Evolutionary conservation across 2,888 invertebrate species (phyloP), one percentile per base, ranked within the genome.

Genomic region (Perizoma flavofasciatum): DNA sequence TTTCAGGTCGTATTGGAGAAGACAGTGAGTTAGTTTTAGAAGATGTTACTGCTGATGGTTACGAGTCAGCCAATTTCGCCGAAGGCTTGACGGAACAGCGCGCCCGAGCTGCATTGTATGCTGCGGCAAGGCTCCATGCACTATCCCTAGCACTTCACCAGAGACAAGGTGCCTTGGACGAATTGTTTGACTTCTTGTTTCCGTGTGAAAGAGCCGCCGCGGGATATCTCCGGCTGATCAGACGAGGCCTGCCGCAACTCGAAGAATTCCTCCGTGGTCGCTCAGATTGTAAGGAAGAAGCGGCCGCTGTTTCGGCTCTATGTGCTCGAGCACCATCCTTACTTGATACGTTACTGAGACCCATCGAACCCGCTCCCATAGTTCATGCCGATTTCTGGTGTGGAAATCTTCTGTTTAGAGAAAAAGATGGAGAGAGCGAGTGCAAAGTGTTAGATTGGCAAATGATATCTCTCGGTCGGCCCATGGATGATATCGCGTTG

Each of bases 331-430:
- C 96, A 8, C 95, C 96, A 72, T 94, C 95, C 11, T 92, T 96
- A 48, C 95, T 96, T 33, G 95, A 95, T 22, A 94, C 94, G 4
- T 86, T 96, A 6, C 85, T 96, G 37, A 93, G 94, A 48, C 96
- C 96, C 0, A 93, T 94, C 50, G 96, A 95, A 74, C 96, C 96
- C 0, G 95, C 96, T 0, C 91, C 96, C 5, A 94, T 96, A 61
- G 96, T 96, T 0, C 96, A 96, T 81, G 96, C 96, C 0, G 96
- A 96, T 79, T 96, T 96, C 82, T 96, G 96, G 96, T 95, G 96
- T 79, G 96, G 96, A 71, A 96, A 96, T 84, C 90, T 96, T 10
- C 88, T 96, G 63, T 96, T 96, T 74, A 89, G 93, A 57, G 93
- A 94, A 66, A 78, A 71, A 58, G 85, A 88, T 32, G 89, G 88